Percentiles rank a stretch among this genome's conserved stretches.
Evolutionary conservation across 2,113 vertebrate species (phyloP).

Genomic region (Orycteropus afer): DNA sequence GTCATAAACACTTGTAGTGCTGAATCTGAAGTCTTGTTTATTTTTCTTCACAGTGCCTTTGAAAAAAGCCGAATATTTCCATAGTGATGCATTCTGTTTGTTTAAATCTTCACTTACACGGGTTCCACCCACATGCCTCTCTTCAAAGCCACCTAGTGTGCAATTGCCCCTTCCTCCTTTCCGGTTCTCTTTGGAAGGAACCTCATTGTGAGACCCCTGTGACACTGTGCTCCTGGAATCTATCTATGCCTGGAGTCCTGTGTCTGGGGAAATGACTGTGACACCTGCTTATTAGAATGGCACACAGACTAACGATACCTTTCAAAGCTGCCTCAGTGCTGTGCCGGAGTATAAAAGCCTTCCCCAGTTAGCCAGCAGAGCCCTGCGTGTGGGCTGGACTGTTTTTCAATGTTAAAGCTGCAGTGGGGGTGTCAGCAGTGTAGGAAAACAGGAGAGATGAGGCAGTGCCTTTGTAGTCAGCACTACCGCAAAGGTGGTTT

Average conservation of each 20-base stretch:
- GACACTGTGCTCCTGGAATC: not conserved
- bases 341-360: not conserved
- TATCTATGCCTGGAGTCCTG: not conserved
- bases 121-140: conserved; percentile 31
- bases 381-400: not conserved
- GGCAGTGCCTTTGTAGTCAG: not conserved
- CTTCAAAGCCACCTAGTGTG: conserved; percentile 32
- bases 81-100: conserved; percentile 78
- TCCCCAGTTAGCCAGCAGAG: not conserved
- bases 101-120: conserved; percentile 55
- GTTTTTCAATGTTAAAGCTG: not conserved
- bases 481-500: not conserved
- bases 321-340: not conserved
- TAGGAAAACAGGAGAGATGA: not conserved
- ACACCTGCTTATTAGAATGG: not conserved
- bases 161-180: not conserved
- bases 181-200: not conserved
- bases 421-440: not conserved
- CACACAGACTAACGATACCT: not conserved
- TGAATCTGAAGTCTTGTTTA: conserved; percentile 71
- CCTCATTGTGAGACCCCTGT: not conserved
- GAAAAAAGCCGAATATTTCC: conserved; percentile 77
- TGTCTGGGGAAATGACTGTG: not conserved
- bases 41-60: conserved; percentile 69
- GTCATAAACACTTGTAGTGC: conserved; percentile 77